Conservation (phyloP, 2,888 invertebrate species). For the Drosophila pseudotakahashii region DNA sequence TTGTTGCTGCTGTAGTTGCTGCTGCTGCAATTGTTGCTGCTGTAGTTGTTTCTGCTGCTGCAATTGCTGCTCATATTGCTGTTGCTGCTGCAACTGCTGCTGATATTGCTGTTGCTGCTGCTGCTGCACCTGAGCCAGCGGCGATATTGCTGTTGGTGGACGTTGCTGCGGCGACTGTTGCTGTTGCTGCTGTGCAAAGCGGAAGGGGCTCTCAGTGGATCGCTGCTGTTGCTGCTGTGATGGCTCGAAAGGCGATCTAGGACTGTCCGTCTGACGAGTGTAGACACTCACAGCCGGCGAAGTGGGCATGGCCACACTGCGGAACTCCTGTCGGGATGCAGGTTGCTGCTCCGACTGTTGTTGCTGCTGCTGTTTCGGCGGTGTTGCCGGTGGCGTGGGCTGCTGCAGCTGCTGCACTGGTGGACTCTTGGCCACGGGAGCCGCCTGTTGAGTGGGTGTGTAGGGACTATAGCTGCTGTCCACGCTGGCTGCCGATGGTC, state of each 20-base stretch:
- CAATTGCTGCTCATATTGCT: conserved; percentile 72
- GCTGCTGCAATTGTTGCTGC: conserved; percentile 61
- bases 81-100: conserved; percentile 71
- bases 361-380: conserved; percentile 38
- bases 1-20: conserved; percentile 69
- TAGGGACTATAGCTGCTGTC: conserved; percentile 53
- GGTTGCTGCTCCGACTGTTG: conserved; percentile 15
- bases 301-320: conserved; percentile 80
- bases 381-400: conserved; percentile 67
- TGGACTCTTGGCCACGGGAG: conserved; percentile 48
- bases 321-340: conserved; percentile 69
- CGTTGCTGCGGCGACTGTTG: conserved; percentile 51
- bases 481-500: conserved; percentile 22
- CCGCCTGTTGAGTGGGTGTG: conserved; percentile 43
- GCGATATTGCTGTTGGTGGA: conserved; percentile 59
- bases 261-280: conserved; percentile 78
- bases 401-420: conserved; percentile 51
- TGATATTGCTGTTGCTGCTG: conserved; percentile 59
- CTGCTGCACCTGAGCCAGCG: conserved; percentile 63
- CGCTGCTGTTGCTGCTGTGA: conserved; percentile 68
- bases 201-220: conserved; percentile 64
- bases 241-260: conserved; percentile 67
- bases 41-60: conserved; percentile 59
- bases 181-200: conserved; percentile 49
- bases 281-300: conserved; percentile 76